Evolutionary conservation across 2,113 vertebrate species (phyloP).

Genomic region (Poeciliopsis occidentalis): DNA sequence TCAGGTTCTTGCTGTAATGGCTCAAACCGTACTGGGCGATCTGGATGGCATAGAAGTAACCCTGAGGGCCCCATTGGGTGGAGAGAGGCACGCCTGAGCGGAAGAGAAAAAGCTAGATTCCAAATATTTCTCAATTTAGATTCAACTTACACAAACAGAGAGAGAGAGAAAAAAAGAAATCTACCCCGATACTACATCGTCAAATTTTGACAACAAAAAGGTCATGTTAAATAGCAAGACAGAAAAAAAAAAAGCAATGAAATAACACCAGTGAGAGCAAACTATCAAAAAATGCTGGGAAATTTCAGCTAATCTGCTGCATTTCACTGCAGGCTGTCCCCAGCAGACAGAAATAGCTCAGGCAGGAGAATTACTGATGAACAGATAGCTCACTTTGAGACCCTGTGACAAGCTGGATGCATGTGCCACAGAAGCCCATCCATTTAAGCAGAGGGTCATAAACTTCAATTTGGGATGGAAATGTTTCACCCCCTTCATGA

Average conservation of each 20-base stretch:
- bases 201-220: not conserved
- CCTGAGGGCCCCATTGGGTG: conserved; percentile 98
- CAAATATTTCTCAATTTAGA: not conserved
- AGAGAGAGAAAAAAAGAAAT: not conserved
- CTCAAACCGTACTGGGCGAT: conserved; percentile 98
- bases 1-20: conserved; percentile 99
- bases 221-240: not conserved
- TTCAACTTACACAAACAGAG: not conserved
- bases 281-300: not conserved
- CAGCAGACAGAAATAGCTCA: conserved; percentile 45
- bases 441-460: conserved; percentile 17
- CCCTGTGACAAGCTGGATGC: conserved; percentile 37
- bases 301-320: conserved; percentile 39
- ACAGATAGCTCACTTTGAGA: conserved; percentile 54
- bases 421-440: conserved; percentile 22
- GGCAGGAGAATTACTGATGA: conserved; percentile 47
- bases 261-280: conserved; percentile 7
- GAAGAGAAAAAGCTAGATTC: conserved; percentile 4
- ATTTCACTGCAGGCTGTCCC: conserved; percentile 36
- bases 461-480: conserved; percentile 12
- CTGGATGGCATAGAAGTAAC: conserved; percentile 99
- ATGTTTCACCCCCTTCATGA: conserved; percentile 3
- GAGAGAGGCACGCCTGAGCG: conserved; percentile 92
- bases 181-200: not conserved
- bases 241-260: not conserved